Percentiles rank a stretch among this genome's conserved stretches.
Conservation (phyloP, 2,888 invertebrate species). For the Oscheius onirici region DNA sequence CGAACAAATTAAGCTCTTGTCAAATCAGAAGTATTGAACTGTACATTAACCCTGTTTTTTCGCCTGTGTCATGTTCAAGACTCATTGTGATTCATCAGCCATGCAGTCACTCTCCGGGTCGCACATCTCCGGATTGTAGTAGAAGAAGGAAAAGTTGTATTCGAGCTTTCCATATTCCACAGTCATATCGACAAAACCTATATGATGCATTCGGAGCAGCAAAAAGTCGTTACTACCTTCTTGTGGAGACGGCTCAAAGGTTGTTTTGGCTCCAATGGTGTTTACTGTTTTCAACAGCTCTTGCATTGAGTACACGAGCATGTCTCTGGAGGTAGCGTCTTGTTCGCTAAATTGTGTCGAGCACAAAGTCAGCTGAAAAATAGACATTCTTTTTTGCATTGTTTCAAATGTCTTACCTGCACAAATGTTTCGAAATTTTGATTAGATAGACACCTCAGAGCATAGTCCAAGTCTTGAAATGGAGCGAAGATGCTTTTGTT, state of each 20-base stretch:
- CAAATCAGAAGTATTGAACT: neutral
- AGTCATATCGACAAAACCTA: slow-evolving; percentile 65
- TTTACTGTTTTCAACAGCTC: slow-evolving; percentile 38
- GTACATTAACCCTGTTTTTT: slow-evolving; percentile 11
- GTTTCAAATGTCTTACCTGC: slow-evolving; percentile 56
- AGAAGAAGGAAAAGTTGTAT: slow-evolving; percentile 68
- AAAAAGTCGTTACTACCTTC: slow-evolving; percentile 34
- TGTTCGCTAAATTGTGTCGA: slow-evolving; percentile 40
- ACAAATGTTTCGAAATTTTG: slow-evolving; percentile 56
- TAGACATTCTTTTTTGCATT: too few relatives aligned
- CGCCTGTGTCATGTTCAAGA: neutral
- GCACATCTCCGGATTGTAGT: slow-evolving; percentile 66
- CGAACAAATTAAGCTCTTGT: slow-evolving; percentile 23
- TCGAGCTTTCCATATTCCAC: slow-evolving; percentile 60
- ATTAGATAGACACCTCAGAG: slow-evolving; percentile 44
- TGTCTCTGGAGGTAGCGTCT: slow-evolving; percentile 38
- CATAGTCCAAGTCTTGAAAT: slow-evolving; percentile 54
- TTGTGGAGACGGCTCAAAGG: slow-evolving; percentile 48
- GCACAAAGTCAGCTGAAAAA: slow-evolving; percentile 52
- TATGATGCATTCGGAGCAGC: neutral
- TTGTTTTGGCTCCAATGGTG: slow-evolving; percentile 44
- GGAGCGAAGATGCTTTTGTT: slow-evolving; percentile 50
- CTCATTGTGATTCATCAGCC: neutral
- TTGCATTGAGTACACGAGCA: slow-evolving; percentile 51
- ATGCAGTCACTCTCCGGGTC: slow-evolving; percentile 34